phyloP scores from a whole-genome alignment of 2,888 invertebrate genomes.

The Sepiola atlantica region DNA sequence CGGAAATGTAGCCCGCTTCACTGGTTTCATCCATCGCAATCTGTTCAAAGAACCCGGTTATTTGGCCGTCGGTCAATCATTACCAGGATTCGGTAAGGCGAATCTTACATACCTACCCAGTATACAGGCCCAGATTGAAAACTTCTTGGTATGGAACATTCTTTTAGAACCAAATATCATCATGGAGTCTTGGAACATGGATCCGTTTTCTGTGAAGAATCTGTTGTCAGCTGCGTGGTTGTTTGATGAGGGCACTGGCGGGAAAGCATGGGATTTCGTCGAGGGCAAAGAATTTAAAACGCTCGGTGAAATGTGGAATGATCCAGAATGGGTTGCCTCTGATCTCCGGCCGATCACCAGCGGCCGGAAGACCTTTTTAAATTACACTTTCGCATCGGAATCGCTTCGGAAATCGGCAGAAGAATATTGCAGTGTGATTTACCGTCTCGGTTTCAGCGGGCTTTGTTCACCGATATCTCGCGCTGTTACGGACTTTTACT shows the following conservation, averaged over 20 bases:
- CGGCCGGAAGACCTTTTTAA: neutral
- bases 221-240: conserved; percentile 54
- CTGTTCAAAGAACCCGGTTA: conserved; percentile 55
- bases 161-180: conserved; percentile 57
- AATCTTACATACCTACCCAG: conserved; percentile 50
- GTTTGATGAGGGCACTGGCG: conserved; percentile 62
- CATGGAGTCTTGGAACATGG: conserved; percentile 58
- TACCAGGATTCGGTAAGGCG: conserved; percentile 55
- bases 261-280: conserved; percentile 52
- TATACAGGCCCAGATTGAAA: conserved; percentile 59
- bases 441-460: conserved; percentile 53
- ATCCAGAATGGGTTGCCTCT: conserved; percentile 61
- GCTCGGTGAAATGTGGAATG: conserved; percentile 59
- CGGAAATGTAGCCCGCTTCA: conserved; percentile 53
- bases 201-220: conserved; percentile 54
- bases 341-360: conserved; percentile 51
- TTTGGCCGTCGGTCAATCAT: conserved; percentile 62
- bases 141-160: conserved; percentile 60
- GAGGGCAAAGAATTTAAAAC: conserved; percentile 50
- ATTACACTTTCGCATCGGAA: conserved; percentile 47
- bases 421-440: conserved; percentile 57
- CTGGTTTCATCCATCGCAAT: conserved; percentile 48
- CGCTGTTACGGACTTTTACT: conserved; percentile 50
- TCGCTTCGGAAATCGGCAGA: conserved; percentile 58
- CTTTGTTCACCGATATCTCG: conserved; percentile 46